phyloP scores from a whole-genome alignment of 2,113 vertebrate species.

The Ceyx margarethae region DNA sequence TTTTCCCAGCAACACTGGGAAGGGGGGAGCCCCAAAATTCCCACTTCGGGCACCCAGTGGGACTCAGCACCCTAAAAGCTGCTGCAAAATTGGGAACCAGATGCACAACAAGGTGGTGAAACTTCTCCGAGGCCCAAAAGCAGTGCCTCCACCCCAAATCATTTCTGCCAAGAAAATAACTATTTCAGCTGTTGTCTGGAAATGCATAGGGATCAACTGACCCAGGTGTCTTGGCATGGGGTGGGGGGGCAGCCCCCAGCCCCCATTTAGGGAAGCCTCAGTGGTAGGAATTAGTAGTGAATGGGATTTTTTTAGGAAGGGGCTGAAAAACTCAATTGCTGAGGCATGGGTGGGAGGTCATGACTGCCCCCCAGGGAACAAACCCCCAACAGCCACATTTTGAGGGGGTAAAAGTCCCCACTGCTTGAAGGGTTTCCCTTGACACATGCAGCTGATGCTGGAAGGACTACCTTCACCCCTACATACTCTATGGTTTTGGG shows the following conservation, averaged over 20 bases:
- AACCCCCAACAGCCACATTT: rapidly evolving
- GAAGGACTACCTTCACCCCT: neutral
- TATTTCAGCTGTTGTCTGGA: neutral
- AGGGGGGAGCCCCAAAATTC: neutral
- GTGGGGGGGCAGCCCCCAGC: neutral
- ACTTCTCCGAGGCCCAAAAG: neutral
- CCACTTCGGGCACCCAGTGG: rapidly evolving
- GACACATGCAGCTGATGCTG: rapidly evolving
- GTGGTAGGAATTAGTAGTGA: neutral
- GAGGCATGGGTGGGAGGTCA: neutral
- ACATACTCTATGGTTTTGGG: rapidly evolving
- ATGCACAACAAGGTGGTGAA: rapidly evolving
- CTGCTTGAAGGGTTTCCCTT: neutral
- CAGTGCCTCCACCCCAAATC: rapidly evolving
- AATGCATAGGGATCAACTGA: neutral
- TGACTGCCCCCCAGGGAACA: too few relatives aligned
- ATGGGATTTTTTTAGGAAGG: rapidly evolving
- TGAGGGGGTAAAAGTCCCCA: neutral
- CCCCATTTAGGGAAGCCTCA: rapidly evolving
- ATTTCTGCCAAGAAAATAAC: neutral
- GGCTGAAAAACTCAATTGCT: neutral
- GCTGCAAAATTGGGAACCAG: neutral
- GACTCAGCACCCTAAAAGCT: neutral
- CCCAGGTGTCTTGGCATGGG: neutral
- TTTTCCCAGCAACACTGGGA: neutral